Evolutionary conservation across 2,113 vertebrate species (phyloP).

Genomic region (Carassius carassius): DNA sequence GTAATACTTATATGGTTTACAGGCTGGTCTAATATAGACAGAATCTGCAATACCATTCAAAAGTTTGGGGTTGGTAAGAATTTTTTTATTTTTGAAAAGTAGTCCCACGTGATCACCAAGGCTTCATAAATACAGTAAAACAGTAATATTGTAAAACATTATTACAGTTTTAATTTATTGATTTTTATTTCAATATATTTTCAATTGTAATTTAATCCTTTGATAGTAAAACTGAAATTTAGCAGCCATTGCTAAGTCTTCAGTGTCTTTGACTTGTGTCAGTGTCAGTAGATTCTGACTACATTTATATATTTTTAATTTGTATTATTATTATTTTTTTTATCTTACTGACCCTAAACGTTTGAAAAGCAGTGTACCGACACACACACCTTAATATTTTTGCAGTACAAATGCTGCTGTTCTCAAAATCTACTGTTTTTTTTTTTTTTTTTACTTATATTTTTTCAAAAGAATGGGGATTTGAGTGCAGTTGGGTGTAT

Average conservation of each 20-base stretch:
- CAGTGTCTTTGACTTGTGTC: too few relatives aligned
- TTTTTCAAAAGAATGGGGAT: neutral
- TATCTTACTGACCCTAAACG: neutral
- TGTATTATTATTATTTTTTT: neutral
- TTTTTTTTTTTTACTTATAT: neutral
- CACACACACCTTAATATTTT: too few relatives aligned
- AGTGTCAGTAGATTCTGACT: too few relatives aligned
- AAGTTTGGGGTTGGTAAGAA: neutral
- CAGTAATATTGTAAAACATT: neutral
- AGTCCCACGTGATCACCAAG: neutral
- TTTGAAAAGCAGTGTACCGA: too few relatives aligned
- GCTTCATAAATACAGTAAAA: neutral
- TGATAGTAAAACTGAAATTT: neutral
- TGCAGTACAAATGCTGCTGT: neutral
- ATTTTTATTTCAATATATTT: neutral
- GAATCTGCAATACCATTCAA: neutral
- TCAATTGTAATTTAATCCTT: neutral
- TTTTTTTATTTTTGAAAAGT: too few relatives aligned
- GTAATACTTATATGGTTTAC: neutral
- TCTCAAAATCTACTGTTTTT: neutral
- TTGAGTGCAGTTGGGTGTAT: neutral
- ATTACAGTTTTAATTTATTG: too few relatives aligned
- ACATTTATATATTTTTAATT: neutral
- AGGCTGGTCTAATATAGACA: neutral
- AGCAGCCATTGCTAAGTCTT: neutral